Evolutionary conservation across 2,797 vertebrate species (phyloP).

Genomic region (Macrochelys suwanniensis): DNA sequence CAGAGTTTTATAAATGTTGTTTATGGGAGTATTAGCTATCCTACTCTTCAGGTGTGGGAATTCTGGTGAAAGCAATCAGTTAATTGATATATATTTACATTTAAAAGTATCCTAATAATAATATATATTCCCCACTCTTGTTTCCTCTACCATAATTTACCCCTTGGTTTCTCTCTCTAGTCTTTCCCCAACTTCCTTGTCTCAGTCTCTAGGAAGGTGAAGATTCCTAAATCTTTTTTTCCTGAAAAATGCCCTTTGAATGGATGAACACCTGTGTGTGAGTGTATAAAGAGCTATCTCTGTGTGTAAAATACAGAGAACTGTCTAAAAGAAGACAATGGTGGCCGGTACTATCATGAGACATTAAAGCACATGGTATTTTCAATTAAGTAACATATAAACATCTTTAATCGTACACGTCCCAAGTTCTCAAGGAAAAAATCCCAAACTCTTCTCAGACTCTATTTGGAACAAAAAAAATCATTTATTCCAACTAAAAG

Average conservation of each 20-base stretch:
- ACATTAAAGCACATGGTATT: background rate
- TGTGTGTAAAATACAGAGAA: background rate
- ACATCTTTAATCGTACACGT: background rate
- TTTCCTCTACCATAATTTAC: background rate
- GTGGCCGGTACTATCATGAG: background rate
- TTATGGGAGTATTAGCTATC: background rate
- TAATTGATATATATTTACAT: background rate
- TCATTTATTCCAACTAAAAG: no score
- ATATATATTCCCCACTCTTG: background rate
- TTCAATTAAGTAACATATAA: background rate
- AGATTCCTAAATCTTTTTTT: background rate
- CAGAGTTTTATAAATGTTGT: background rate
- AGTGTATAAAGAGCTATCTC: background rate
- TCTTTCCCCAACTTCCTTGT: background rate
- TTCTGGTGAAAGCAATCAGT: background rate
- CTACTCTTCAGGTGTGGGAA: background rate
- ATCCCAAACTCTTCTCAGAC: background rate
- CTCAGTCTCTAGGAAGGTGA: background rate
- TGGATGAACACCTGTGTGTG: background rate
- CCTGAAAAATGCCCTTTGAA: background rate
- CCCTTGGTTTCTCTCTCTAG: background rate
- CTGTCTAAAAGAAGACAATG: background rate
- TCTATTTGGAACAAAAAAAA: background rate
- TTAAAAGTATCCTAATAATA: background rate
- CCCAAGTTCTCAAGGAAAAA: rapidly evolving